A percentile compares a stretch with the other conserved stretches of the same genome.
phyloP scores from a whole-genome alignment of 2,888 invertebrate species.

The Corbicula japonica region DNA sequence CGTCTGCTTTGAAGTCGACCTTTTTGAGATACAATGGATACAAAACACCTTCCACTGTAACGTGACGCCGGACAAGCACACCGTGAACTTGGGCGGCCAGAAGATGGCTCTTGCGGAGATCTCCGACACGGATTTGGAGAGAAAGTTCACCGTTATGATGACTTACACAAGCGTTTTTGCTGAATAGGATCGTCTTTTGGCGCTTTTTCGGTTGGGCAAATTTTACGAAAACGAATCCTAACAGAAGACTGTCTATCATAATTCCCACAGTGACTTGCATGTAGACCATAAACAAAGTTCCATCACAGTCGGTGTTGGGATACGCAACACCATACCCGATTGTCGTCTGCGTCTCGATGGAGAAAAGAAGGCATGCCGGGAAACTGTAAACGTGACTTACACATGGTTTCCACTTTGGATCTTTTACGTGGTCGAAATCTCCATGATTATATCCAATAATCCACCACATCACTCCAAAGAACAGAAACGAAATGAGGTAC shows the following conservation, averaged over 20 bases:
- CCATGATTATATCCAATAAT: constrained; percentile 84
- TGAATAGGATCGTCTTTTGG: too few relatives aligned
- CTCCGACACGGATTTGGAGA: too few relatives aligned
- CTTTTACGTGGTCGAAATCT: constrained; percentile 80
- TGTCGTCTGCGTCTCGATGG: constrained; percentile 98
- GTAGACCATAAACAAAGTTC: constrained; percentile 95
- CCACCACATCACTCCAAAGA: constrained; percentile 89
- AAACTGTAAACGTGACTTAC: constrained; percentile 93
- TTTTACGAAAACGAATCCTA: constrained; percentile 96
- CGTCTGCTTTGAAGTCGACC: constrained; percentile 95
- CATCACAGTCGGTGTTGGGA: too few relatives aligned
- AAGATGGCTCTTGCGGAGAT: too few relatives aligned
- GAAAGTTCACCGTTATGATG: too few relatives aligned
- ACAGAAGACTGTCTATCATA: constrained; percentile 90
- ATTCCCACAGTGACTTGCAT: constrained; percentile 97
- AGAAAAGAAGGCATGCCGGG: constrained; percentile 97
- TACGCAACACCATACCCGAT: too few relatives aligned
- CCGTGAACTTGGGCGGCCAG: too few relatives aligned
- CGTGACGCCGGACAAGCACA: too few relatives aligned
- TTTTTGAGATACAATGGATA: constrained; percentile 92
- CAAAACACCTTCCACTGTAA: constrained; percentile 73
- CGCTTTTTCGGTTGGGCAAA: too few relatives aligned
- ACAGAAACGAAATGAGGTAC: too few relatives aligned
- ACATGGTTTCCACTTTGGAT: constrained; percentile 84
- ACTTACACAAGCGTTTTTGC: too few relatives aligned